A percentile compares a stretch with the other conserved stretches of the same genome.
phyloP scores from a whole-genome alignment of 2,113 vertebrate species.

The Anseranas semipalmata region DNA sequence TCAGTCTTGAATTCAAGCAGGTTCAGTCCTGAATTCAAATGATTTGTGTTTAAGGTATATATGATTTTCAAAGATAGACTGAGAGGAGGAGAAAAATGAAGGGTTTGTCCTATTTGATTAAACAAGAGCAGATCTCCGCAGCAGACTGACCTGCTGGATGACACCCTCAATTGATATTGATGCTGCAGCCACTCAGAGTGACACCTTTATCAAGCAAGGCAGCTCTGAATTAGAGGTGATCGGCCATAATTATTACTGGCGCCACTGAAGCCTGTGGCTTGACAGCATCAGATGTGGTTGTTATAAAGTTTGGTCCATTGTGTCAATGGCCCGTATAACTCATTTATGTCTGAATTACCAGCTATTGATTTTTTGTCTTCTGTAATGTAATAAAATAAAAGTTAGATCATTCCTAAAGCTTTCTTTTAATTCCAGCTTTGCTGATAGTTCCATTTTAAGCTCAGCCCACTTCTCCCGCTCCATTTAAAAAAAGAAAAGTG shows the following conservation, averaged over 20 bases:
- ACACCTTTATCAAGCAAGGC: constrained; percentile 81
- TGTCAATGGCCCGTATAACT: constrained; percentile 84
- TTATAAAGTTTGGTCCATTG: constrained; percentile 80
- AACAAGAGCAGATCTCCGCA: not conserved
- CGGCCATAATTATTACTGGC: constrained; percentile 83
- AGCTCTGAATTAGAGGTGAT: constrained; percentile 85
- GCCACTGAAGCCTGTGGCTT: constrained; percentile 78
- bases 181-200: constrained; percentile 68
- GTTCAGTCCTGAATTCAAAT: constrained; percentile 1
- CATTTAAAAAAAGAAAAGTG: not conserved
- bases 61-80: not conserved
- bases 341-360: constrained; percentile 78
- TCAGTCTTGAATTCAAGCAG: not conserved
- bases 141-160: constrained; percentile 52
- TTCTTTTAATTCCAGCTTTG: constrained; percentile 63
- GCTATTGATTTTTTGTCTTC: constrained; percentile 78
- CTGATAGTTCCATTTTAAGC: constrained; percentile 32
- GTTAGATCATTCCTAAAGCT: constrained; percentile 68
- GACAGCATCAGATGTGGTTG: constrained; percentile 81
- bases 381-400: constrained; percentile 79
- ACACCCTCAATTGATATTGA: constrained; percentile 70
- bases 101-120: not conserved
- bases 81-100: constrained; percentile 10
- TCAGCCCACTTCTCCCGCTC: not conserved
- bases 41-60: not conserved